Conservation (phyloP, 2,113 vertebrate species). For the Phainopepla nitens region DNA sequence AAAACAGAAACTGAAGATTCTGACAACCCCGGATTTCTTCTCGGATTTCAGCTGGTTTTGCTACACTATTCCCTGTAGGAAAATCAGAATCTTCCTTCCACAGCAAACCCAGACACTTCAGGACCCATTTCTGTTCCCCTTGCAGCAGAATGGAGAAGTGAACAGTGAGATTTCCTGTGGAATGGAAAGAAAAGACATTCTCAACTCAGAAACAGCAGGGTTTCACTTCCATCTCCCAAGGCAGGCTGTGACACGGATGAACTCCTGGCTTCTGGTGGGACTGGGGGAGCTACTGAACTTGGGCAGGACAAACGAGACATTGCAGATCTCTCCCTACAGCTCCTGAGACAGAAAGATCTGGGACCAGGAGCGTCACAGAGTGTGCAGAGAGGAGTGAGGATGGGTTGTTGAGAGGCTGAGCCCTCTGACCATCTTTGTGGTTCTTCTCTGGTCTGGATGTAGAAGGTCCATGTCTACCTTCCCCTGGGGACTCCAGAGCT, state of each 20-base stretch:
- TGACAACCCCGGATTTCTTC: neutral
- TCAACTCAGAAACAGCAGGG: neutral
- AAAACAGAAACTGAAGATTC: neutral
- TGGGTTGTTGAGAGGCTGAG: neutral
- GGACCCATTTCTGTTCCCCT: neutral
- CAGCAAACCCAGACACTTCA: neutral
- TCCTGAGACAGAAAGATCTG: neutral
- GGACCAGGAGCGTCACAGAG: fast-evolving
- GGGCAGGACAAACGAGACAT: neutral
- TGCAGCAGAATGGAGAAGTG: neutral
- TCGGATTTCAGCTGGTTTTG: neutral
- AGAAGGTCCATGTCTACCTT: neutral
- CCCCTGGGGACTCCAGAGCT: neutral
- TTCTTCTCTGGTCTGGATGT: neutral
- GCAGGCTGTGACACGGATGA: neutral
- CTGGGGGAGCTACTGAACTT: neutral
- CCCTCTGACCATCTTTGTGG: neutral
- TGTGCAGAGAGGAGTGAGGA: neutral
- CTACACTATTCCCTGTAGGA: neutral
- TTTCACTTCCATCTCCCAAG: neutral
- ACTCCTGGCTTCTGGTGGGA: neutral
- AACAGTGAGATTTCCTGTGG: neutral
- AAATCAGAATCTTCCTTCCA: neutral
- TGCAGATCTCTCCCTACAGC: neutral
- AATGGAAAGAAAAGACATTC: neutral